Base-by-base conservation (phyloP, 2,888 invertebrate species). In the Hipparchia sbordonii region DNA sequence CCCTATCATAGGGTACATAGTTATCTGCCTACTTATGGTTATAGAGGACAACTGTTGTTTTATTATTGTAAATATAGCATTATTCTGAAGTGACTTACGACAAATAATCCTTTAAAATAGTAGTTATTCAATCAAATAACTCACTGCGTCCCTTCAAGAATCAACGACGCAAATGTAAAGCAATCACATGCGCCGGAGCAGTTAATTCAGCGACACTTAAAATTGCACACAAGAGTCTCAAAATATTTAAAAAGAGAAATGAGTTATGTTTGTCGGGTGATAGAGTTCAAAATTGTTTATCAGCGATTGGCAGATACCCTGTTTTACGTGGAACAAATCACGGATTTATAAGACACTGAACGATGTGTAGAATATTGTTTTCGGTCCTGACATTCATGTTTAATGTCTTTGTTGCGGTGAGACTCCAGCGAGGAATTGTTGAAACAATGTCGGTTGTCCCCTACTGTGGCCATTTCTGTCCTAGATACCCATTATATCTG, bases 391-490 rank as follows among this genome's bases (percentile, higher is more conserved):
- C 87, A 84, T 81, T 82, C 81, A 80, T 86, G 87, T 87, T 87
- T 90, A 90, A 91, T 90, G 92, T 91, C 91, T 91, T 88, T 89
- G 89, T 92, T 91, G 80, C 85, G 85, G 84, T 84, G 83, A 82
- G 82, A 87, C 84, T 85, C 85, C 81, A 71, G 80, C 76, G 78
- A 79, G 81, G 74, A 88, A 81, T 87, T 88, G 87, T 84, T 82
- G 80, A 77, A 82, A 84, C 77, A 76, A 74, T 77, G 67, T 74
- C 65, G 67, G 66, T 62, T 76, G 75, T 75, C 57, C 67, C 60
- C 66, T 77, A 72, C 74, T 67, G 68, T 67, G 62, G 71, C 72
- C 69, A 78, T 77, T 77, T 74, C 23, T 71, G 59, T 69, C 61
- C 72, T 74, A 76, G 75, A 74, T 69, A 68, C 65, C 23, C 60